Evolutionary conservation across 2,113 vertebrate species (phyloP), one percentile per base, ranked within the genome.

Genomic region (Tretioscincus oriximinensis): DNA sequence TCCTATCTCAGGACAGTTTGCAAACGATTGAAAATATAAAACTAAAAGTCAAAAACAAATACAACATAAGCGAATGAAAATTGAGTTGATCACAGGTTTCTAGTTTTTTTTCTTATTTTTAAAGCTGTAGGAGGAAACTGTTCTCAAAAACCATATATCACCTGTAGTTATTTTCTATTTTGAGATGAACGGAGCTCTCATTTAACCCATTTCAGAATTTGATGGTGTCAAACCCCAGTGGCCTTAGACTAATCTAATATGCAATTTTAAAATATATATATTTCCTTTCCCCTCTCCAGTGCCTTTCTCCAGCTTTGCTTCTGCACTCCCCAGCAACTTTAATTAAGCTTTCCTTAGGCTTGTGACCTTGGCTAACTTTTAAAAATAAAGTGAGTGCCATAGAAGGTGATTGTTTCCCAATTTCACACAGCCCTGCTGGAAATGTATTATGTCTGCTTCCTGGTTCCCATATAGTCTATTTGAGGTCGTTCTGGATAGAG

Each of bases 261-360:
- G 77, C 11, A 64, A 26, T 61, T 60, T 82, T 89, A 26, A 54
- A 3, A 24, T 26, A 28, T 72, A 89, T 88, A 91, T 90, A 89
- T 68, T 88, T 89, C 86, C 89, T 88, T 84, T 92, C 49, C 86
- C 47, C 77, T 90, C 87, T 60, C 79, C 86, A 86, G 83, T 83
- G 86, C 91, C 79, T 86, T 90, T 87, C 84, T 87, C 89, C 82
- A 21, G 80, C 73, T 72, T 91, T 1, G 0, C 80, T 90, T 90
- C 85, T 84, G 82, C 80, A 86, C 92, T 90, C 87, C 85, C 81
- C 78, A 90, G 88, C 26, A 49, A 93, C 90, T 93, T 92, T 92
- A 93, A 93, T 93, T 93, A 92, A 90, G 88, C 80, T 91, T 91
- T 92, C 82, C 84, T 87, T 85, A 69, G 76, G 85, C 85, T 90